These are phyloP conservation scores for Stegana nigrithorax DNA, from an alignment of 2,888 invertebrate species.

Conservation along the genomic window DNA sequence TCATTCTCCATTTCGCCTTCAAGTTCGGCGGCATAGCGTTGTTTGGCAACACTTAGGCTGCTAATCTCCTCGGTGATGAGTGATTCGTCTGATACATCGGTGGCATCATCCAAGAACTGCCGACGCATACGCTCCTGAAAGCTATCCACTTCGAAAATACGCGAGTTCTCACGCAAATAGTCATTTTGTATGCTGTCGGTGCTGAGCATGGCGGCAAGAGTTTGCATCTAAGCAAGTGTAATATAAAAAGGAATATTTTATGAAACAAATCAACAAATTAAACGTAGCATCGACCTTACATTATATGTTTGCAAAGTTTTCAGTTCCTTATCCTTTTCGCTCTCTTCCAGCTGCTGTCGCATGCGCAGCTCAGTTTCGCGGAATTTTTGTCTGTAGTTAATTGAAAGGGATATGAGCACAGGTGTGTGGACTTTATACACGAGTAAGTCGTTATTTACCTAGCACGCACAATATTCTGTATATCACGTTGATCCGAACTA, in stretches of 20 bases:
- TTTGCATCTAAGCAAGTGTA: no score
- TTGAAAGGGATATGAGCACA: no score
- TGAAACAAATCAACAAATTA: no score
- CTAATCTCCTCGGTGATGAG: constrained; percentile 49
- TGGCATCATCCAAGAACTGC: constrained; percentile 48
- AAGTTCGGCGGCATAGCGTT: constrained; percentile 52
- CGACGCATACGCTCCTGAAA: constrained; percentile 21
- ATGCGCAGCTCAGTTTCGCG: constrained; percentile 61
- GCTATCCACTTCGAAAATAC: constrained; percentile 22
- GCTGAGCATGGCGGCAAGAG: neutral
- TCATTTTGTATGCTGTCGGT: neutral
- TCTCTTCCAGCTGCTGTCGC: constrained; percentile 54
- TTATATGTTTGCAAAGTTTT: neutral
- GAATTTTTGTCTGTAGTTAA: constrained; percentile 59
- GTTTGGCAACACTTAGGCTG: constrained; percentile 52
- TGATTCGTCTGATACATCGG: constrained; percentile 52
- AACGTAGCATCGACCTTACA: neutral
- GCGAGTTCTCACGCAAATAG: constrained; percentile 28
- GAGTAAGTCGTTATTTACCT: constrained; percentile 60
- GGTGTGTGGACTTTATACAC: no score
- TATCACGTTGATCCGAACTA: constrained; percentile 62
- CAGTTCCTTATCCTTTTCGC: constrained; percentile 36
- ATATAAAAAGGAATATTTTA: neutral
- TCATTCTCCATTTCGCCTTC: constrained; percentile 60
- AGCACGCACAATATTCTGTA: constrained; percentile 61